Base-by-base conservation (phyloP, 2,113 vertebrate species). In the Pluvialis apricaria region DNA sequence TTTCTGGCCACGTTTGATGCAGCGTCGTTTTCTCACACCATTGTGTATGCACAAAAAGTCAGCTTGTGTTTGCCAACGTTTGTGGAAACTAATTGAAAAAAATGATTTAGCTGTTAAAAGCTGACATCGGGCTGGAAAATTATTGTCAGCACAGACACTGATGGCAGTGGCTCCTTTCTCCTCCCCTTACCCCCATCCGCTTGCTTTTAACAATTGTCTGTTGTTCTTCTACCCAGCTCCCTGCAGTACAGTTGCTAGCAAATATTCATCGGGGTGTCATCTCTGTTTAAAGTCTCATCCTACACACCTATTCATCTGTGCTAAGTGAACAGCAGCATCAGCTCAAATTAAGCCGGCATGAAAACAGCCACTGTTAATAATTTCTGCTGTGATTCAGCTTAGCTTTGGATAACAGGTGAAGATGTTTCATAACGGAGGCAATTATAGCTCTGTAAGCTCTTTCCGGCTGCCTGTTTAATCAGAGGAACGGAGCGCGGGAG, bases 341-440 rank as follows among this genome's bases (percentile, higher is more conserved):
- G 94, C 97, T 98, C 96, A 97, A 97, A 98, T 98, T 98, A 98
- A 98, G 96, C 97, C 97, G 97, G 97, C 97, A 98, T 97, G 97
- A 97, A 98, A 98, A 98, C 97, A 98, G 97, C 96, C 97, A 96
- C 96, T 97, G 97, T 97, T 98, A 97, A 98, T 98, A 98, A 98
- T 98, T 98, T 98, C 97, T 98, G 96, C 97, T 97, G 95, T 96
- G 97, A 97, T 98, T 98, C 97, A 97, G 94, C 96, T 96, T 96
- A 96, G 98, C 97, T 98, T 96, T 94, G 95, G 97, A 96, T 98
- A 98, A 98, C 98, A 98, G 98, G 98, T 98, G 98, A 98, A 98
- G 97, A 98, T 98, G 97, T 98, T 98, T 98, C 97, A 96, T 98
- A 98, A 98, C 92, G 8, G 95, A 98, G 97, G 97, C 98, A 98